Percentiles rank a stretch among this genome's conserved stretches.
phyloP scores from a whole-genome alignment of 2,888 invertebrate genomes.

The Deilephila porcellus region DNA sequence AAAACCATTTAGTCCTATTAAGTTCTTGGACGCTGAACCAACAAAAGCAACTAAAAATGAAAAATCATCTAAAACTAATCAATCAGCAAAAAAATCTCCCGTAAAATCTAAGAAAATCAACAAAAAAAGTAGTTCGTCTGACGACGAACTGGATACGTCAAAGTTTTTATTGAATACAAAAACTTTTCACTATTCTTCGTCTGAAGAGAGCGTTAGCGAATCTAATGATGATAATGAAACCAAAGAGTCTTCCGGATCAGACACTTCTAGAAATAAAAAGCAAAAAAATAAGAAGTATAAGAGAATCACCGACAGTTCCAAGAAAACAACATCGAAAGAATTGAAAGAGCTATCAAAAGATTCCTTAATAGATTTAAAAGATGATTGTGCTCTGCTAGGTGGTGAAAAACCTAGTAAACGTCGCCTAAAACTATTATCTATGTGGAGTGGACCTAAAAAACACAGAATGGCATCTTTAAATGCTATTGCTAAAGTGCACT shows the following conservation, averaged over 20 bases:
- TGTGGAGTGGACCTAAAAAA: constrained; percentile 91
- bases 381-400: constrained; percentile 64
- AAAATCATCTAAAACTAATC: constrained; percentile 47
- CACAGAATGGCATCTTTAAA: constrained; percentile 95
- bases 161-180: constrained; percentile 75
- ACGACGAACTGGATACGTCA: constrained; percentile 75
- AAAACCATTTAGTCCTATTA: constrained; percentile 79
- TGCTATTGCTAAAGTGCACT: constrained; percentile 95
- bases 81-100: constrained; percentile 55
- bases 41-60: constrained; percentile 54
- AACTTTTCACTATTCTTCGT: constrained; percentile 68
- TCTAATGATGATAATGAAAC: constrained; percentile 77
- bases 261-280: constrained; percentile 68
- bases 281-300: constrained; percentile 75
- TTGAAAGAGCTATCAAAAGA: constrained; percentile 78
- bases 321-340: constrained; percentile 73
- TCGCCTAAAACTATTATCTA: constrained; percentile 86
- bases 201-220: constrained; percentile 76
- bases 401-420: constrained; percentile 77
- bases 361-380: constrained; percentile 75
- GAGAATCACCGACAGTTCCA: constrained; percentile 69
- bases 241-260: constrained; percentile 76
- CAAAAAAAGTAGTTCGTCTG: constrained; percentile 66
- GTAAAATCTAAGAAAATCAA: constrained; percentile 63
- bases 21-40: constrained; percentile 70